Evolutionary conservation across 2,888 invertebrate genomes (phyloP), one percentile per base, ranked within the genome.

Genomic region (Xanthia togata): DNA sequence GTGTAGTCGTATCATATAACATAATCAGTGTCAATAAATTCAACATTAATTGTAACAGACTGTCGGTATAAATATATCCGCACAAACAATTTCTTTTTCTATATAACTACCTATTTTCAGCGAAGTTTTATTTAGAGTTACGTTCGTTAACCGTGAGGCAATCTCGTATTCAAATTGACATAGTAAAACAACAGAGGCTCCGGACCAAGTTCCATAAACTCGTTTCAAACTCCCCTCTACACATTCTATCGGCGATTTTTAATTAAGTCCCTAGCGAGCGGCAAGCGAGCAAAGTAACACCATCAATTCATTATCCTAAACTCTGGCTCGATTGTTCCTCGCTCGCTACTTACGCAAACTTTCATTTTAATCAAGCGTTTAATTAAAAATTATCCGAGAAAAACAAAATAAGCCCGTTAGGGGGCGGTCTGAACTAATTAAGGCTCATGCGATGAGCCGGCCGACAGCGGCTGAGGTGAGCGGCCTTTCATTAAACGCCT

Each of bases 281-380:
- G 91, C 94, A 94, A 95, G 95, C 95, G 95, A 93, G 95, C 95
- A 92, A 95, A 95, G 96, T 96, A 96, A 96, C 96, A 96, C 96
- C 96, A 96, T 96, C 96, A 96, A 96, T 96, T 96, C 96, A 96
- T 96, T 96, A 96, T 96, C 96, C 96, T 96, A 96, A 96, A 96
- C 96, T 96, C 96, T 91, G 93, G 93, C 95, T 94, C 96, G 96
- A 96, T 96, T 96, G 96, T 96, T 96, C 95, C 95, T 94, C 95
- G 96, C 94, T 94, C 95, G 96, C 95, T 96, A 96, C 96, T 96
- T 96, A 96, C 95, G 95, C 96, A 96, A 96, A 96, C 96, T 96
- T 96, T 96, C 96, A 96, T 96, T 96, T 96, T 96, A 96, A 96
- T 96, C 96, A 96, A 96, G 96, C 96, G 95, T 96, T 96, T 96